phyloP scores from a whole-genome alignment of 2,888 invertebrate species.

The Meganola albula region DNA sequence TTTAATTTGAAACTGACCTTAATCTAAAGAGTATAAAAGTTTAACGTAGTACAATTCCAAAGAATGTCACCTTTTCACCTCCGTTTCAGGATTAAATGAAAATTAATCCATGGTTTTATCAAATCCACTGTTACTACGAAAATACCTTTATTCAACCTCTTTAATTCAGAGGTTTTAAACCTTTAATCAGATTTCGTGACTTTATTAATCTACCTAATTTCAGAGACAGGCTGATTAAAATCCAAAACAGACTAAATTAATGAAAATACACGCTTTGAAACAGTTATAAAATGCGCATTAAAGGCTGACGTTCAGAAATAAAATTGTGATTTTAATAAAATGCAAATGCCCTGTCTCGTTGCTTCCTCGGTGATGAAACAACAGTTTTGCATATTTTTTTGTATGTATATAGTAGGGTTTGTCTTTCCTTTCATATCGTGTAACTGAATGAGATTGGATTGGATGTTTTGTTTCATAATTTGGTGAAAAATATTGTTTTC shows the following conservation, averaged over 20 bases:
- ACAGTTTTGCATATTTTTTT: conserved; percentile 25
- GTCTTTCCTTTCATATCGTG: conserved; percentile 15
- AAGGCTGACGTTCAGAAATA: conserved; percentile 46
- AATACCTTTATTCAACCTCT: too few species aligned
- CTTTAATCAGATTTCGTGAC: conserved; percentile 25
- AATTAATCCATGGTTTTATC: too few species aligned
- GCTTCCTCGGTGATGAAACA: conserved; percentile 39
- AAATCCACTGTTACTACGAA: too few species aligned
- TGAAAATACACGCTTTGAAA: conserved; percentile 33
- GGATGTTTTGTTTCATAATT: too few species aligned
- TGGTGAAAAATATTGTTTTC: too few species aligned
- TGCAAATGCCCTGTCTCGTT: conserved; percentile 59
- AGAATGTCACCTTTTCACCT: too few species aligned
- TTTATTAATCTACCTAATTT: conserved; percentile 30
- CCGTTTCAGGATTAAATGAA: too few species aligned
- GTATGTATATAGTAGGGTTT: conserved; percentile 17
- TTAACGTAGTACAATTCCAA: too few species aligned
- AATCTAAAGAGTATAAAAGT: too few species aligned
- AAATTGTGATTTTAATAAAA: conserved; percentile 74
- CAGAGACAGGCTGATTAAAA: conserved; percentile 36
- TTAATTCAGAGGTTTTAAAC: too few species aligned
- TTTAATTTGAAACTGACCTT: too few species aligned
- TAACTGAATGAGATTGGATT: too few species aligned
- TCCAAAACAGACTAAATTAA: conserved; percentile 38
- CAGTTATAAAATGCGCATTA: conserved; percentile 28